Percentiles rank a stretch among this genome's conserved stretches.
Evolutionary conservation across 2,888 invertebrate genomes (phyloP).

Genomic region (Monochamus alternatus): DNA sequence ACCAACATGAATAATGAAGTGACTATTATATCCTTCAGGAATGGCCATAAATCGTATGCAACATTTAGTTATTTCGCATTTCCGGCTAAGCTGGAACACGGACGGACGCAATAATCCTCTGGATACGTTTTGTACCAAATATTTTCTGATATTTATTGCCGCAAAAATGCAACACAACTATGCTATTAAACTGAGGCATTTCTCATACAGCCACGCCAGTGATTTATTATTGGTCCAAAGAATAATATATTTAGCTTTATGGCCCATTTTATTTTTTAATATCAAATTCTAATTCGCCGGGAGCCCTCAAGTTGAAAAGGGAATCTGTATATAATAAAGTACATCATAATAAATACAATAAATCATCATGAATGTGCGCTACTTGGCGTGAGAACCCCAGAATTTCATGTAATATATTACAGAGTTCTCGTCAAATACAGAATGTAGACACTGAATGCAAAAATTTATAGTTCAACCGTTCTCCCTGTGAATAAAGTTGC

Average conservation of each 20-base stretch:
- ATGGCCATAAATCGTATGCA: slow-evolving; percentile 11
- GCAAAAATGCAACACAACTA: slow-evolving; percentile 26
- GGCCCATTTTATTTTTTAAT: slow-evolving; percentile 24
- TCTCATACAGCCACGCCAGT: slow-evolving; percentile 5
- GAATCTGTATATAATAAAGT: slow-evolving; percentile 49
- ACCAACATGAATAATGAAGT: slow-evolving; percentile 2
- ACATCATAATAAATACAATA: slow-evolving; percentile 54
- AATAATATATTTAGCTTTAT: slow-evolving; percentile 29
- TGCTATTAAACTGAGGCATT: slow-evolving; percentile 25
- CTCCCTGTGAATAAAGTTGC: slow-evolving; percentile 47
- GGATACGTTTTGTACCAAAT: slow-evolving; percentile 13
- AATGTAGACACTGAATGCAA: slow-evolving; percentile 29
- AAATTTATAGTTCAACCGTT: slow-evolving; percentile 44
- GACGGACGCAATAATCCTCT: slow-evolving; percentile 20
- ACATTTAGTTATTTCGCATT: slow-evolving; percentile 1
- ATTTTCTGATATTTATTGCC: slow-evolving; percentile 24
- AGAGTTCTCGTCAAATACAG: slow-evolving; percentile 51
- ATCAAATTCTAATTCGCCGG: slow-evolving; percentile 21
- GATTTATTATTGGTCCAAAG: slow-evolving; percentile 22
- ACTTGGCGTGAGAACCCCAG: slow-evolving; percentile 50
- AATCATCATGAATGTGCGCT: slow-evolving; percentile 51
- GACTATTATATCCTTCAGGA: slow-evolving; percentile 5
- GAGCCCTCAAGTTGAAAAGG: slow-evolving; percentile 5
- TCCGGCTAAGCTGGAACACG: slow-evolving; percentile 7
- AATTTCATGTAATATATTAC: slow-evolving; percentile 53